These are phyloP conservation scores for Buteo buteo DNA, from an alignment of 2,113 vertebrate genomes.

Conservation along the genomic window DNA sequence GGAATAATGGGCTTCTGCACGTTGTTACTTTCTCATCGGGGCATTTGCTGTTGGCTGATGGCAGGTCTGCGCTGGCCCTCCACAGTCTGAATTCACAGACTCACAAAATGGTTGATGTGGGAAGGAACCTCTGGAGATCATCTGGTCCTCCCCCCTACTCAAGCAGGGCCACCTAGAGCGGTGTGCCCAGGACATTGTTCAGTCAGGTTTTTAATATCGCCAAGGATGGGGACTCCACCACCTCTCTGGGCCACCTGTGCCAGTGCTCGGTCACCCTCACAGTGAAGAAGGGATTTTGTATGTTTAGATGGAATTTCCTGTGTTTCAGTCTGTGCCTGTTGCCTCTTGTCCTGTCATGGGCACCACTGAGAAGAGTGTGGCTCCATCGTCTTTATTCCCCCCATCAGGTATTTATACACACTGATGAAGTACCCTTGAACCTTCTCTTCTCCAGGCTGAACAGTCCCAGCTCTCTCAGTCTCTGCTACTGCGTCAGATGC, in stretches of 20 bases:
- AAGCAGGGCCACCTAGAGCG: background rate
- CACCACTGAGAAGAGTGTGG: background rate
- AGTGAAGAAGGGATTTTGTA: background rate
- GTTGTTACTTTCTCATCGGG: fast-evolving
- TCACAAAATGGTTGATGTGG: background rate
- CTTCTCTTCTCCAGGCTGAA: background rate
- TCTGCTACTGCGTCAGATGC: background rate
- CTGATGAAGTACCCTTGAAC: background rate
- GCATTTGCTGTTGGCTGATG: background rate
- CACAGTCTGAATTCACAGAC: background rate
- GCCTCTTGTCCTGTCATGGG: background rate
- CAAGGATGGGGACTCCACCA: background rate
- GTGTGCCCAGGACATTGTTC: background rate
- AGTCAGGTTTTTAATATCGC: background rate
- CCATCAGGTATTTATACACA: too few species aligned
- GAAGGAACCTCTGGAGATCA: background rate
- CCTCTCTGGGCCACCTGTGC: background rate
- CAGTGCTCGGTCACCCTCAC: background rate
- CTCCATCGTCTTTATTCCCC: background rate
- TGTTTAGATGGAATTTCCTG: too few species aligned
- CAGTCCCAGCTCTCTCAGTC: background rate
- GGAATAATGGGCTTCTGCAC: too few species aligned
- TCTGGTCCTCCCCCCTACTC: background rate
- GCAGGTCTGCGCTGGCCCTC: background rate
- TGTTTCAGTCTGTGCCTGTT: fast-evolving